phyloP scores from a whole-genome alignment of 1,140 invertebrate species.

The Homalodisca vitripennis region DNA sequence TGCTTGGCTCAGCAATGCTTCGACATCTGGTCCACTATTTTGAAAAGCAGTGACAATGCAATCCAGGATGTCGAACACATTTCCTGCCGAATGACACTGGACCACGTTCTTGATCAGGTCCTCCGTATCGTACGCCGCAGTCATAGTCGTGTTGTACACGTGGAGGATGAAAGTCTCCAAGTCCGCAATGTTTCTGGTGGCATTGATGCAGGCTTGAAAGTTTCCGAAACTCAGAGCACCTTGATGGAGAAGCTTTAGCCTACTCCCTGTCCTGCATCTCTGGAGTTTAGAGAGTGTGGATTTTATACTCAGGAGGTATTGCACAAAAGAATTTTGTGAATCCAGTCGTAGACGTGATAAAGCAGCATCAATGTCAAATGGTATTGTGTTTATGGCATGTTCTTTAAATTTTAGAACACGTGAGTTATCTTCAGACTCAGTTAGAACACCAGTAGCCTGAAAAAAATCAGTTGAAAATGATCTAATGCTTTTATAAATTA shows the following conservation, averaged over 20 bases:
- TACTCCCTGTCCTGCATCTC: background rate
- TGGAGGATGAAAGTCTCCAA: background rate
- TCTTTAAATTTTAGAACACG: too few species aligned
- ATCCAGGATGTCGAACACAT: background rate
- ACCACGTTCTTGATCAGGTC: background rate
- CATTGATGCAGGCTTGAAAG: background rate
- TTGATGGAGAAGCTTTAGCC: background rate
- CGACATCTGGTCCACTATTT: conserved; percentile 1
- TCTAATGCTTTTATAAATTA: too few species aligned
- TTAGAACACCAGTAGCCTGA: too few species aligned
- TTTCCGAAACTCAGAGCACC: background rate
- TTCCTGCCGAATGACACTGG: background rate
- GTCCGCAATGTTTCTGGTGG: conserved; percentile 2
- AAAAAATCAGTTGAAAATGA: too few species aligned
- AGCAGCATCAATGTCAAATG: too few species aligned
- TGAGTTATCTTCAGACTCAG: too few species aligned
- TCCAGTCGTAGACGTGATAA: too few species aligned
- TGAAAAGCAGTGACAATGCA: background rate
- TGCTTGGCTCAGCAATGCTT: background rate
- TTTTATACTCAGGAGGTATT: too few species aligned
- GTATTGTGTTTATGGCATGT: too few species aligned
- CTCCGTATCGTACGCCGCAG: background rate
- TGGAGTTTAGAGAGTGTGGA: too few species aligned
- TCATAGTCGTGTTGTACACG: background rate
- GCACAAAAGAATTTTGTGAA: too few species aligned